Evolutionary conservation across 2,113 vertebrate genomes (phyloP).

Genomic region (Cyphomyrus plagiostoma): DNA sequence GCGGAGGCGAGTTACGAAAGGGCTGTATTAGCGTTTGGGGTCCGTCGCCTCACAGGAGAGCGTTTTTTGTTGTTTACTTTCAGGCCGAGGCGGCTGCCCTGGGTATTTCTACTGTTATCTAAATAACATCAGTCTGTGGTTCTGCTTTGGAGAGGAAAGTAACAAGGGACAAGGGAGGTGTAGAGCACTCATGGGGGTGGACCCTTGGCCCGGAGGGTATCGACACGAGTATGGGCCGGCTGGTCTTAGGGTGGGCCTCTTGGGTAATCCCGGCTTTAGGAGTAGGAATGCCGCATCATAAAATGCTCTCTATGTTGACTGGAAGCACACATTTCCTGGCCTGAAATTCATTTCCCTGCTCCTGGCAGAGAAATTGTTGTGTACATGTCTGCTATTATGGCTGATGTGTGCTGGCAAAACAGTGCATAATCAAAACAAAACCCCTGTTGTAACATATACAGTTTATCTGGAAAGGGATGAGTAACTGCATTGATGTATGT

Average conservation of each 20-base stretch:
- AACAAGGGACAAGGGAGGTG: conserved; percentile 19
- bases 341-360: conserved; percentile 27
- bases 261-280: conserved; percentile 24
- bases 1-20: background rate
- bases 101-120: conserved; percentile 33
- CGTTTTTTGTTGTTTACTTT: conserved; percentile 12
- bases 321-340: conserved; percentile 30
- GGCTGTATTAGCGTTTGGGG: conserved; percentile 17
- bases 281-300: conserved; percentile 28
- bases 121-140: conserved; percentile 42
- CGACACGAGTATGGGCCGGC: conserved; percentile 29
- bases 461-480: conserved; percentile 27
- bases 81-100: conserved; percentile 17
- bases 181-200: conserved; percentile 29
- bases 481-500: conserved; percentile 16
- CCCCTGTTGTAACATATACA: conserved; percentile 19
- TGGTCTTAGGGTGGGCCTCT: conserved; percentile 1
- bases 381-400: background rate
- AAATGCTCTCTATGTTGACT: conserved; percentile 37
- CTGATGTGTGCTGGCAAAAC: conserved; percentile 29
- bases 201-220: conserved; percentile 24
- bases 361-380: conserved; percentile 29
- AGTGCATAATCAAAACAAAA: conserved; percentile 26
- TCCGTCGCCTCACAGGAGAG: background rate
- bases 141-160: conserved; percentile 15